A percentile compares a stretch with the other conserved stretches of the same genome.
Evolutionary conservation across 2,797 vertebrate genomes (phyloP).

Genomic region (Cynodonichthys magdalenae): DNA sequence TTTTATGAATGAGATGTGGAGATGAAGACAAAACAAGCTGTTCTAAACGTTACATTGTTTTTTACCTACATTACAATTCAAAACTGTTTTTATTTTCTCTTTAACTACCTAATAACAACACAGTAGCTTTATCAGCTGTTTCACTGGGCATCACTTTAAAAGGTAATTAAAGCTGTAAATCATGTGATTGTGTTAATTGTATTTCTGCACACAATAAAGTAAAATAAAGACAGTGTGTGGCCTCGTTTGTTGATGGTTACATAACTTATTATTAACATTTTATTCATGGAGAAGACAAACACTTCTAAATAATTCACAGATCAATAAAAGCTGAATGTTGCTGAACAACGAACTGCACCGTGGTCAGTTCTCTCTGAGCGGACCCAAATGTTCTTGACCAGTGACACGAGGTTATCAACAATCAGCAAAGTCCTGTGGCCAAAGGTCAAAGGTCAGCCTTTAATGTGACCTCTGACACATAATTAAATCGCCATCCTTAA

Average conservation of each 20-base stretch:
- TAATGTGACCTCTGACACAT: constrained; percentile 83
- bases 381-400: constrained; percentile 27
- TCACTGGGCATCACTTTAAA: background rate
- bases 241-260: too few species aligned
- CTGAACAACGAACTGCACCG: background rate
- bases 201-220: background rate
- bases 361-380: constrained; percentile 8
- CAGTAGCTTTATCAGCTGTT: background rate
- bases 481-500: constrained; percentile 85
- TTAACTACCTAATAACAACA: constrained; percentile 11
- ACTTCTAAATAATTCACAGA: background rate
- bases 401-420: constrained; percentile 56
- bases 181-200: background rate
- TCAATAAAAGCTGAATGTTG: background rate
- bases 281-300: background rate
- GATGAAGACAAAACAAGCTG: too few species aligned
- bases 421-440: constrained; percentile 54
- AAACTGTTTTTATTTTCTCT: background rate
- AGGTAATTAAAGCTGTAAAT: constrained; percentile 18
- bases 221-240: background rate
- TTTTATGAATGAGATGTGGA: too few species aligned
- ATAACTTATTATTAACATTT: background rate
- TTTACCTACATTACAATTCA: too few species aligned
- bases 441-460: constrained; percentile 69
- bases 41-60: too few species aligned